Base-by-base conservation (phyloP, 1,140 invertebrate species). In the Drosophila kurseongensis region DNA sequence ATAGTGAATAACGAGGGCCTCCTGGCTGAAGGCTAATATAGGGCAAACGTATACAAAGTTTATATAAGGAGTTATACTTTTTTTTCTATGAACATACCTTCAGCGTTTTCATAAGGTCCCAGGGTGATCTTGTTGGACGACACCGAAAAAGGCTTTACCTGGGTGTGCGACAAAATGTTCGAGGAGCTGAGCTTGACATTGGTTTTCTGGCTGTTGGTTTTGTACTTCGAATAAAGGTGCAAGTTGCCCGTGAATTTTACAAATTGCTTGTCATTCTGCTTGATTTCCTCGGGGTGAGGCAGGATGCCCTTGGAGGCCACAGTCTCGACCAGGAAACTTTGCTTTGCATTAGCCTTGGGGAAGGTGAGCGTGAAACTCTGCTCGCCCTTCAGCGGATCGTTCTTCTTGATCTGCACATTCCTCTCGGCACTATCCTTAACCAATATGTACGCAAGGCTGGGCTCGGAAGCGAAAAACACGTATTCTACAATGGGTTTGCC, bases 251-350 rank as follows among this genome's bases (percentile, higher is more conserved):
- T 94, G 85, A 96, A 99, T 73, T 96, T 95, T 0, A 99, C 97
- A 56, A 98, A 93, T 92, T 99, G 98, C 79, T 98, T 98, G 84
- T 99, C 98, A 72, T 97, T 95, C 92, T 99, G 98, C 0, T 95
- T 95, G 61, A 99, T 98, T 81, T 96, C 94, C 14, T 95, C 95
- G 1, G 98, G 98, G 93, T 97, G 97, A 1, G 98, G 97, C 10
- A 93, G 78, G 5, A 99, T 92, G 29, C 95, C 94, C 88, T 98
- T 96, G 0, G 95, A 95, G 27, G 96, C 95, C 0, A 98, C 94
- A 9, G 95, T 94, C 89, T 98, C 97, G 0, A 98, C 93, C 50
- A 95, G 95, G 36, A 96, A 84, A 5, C 93, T 93, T 9, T 94
- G 93, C 10, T 94, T 94, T 4, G 79, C 32, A 48, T 95, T 92